Percentiles rank a stretch among this genome's conserved stretches.
Conservation (phyloP, 30 jellyfish, hydroid and myxozoan species). For the Aurelia sp. region DNA sequence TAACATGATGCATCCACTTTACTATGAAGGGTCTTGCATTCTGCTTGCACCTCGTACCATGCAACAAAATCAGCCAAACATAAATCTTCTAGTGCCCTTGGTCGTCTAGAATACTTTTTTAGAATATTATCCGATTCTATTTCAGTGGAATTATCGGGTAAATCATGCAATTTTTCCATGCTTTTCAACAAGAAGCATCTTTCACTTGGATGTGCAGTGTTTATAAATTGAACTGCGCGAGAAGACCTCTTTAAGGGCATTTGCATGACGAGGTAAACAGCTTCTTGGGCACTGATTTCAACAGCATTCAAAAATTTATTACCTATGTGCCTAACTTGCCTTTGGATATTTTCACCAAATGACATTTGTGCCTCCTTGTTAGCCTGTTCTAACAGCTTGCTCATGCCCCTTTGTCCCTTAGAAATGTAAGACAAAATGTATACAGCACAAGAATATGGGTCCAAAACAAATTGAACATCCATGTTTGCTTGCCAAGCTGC, state of each 20-base stretch:
- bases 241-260: conserved; percentile 45
- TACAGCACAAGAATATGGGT: conserved; percentile 51
- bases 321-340: conserved; percentile 30
- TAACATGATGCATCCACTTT: not conserved
- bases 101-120: conserved; percentile 45
- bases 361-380: conserved; percentile 9
- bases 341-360: not conserved
- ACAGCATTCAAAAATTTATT: conserved; percentile 46
- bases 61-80: conserved; percentile 55
- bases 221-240: conserved; percentile 30
- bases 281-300: conserved; percentile 58
- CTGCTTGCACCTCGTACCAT: conserved; percentile 9
- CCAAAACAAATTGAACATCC: conserved; percentile 52
- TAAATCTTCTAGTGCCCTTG: conserved; percentile 15
- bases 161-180: conserved; percentile 1
- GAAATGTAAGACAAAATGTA: conserved; percentile 34
- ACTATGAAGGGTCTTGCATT: not conserved
- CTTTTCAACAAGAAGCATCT: conserved; percentile 8
- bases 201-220: conserved; percentile 36
- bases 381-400: conserved; percentile 39
- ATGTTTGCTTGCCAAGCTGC: conserved; percentile 59
- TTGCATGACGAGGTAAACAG: conserved; percentile 33
- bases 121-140: conserved; percentile 21
- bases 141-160: conserved; percentile 39
- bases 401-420: conserved; percentile 57